phyloP scores from a whole-genome alignment of 2,797 vertebrate species.

The Diceros bicornis region DNA sequence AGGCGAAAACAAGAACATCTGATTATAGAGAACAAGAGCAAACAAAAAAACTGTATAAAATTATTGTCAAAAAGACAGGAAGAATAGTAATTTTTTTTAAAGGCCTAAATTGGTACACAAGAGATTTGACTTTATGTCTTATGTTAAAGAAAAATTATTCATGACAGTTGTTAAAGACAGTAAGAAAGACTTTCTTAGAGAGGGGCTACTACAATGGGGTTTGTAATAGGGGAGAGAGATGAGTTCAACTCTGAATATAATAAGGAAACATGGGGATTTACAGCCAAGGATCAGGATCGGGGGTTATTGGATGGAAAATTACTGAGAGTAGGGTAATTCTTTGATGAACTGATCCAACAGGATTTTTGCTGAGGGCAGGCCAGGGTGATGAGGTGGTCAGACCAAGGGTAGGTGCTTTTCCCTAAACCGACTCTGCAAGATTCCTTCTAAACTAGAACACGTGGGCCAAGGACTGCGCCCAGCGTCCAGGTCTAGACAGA shows the following conservation, averaged over 20 bases:
- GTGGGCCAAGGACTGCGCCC: neutral
- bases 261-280: neutral
- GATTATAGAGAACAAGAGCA: neutral
- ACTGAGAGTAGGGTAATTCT: neutral
- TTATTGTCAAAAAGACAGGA: neutral
- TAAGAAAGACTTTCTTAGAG: neutral
- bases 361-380: neutral
- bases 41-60: neutral
- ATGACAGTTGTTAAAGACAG: neutral
- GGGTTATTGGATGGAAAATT: neutral
- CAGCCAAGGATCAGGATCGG: fast-evolving
- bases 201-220: neutral
- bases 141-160: neutral
- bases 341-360: neutral
- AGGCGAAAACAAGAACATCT: neutral
- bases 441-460: neutral
- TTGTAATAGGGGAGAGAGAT: neutral
- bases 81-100: neutral
- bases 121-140: neutral
- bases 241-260: neutral
- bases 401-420: neutral
- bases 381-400: neutral
- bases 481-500: neutral
- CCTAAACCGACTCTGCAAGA: neutral
- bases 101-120: neutral